A percentile compares a stretch with the other conserved stretches of the same genome.
Evolutionary conservation across 2,888 invertebrate species (phyloP).

Genomic region (Xestia rhomboidea): DNA sequence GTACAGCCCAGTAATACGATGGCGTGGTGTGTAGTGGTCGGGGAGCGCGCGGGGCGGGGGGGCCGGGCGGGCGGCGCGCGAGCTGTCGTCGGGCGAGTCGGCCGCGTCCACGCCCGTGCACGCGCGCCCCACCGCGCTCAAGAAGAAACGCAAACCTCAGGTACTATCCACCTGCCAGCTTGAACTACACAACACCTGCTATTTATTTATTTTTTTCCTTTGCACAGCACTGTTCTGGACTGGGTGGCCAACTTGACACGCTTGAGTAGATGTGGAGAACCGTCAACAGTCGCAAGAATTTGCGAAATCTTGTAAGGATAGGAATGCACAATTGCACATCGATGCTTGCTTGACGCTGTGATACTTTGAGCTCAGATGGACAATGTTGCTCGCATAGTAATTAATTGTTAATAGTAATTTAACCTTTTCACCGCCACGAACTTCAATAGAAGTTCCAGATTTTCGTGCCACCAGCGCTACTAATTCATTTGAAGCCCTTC

Average conservation of each 20-base stretch:
- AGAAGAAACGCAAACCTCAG: constrained; percentile 87
- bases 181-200: too few relatives aligned
- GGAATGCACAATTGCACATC: not conserved
- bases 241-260: not conserved
- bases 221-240: constrained; percentile 10
- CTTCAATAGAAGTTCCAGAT: too few relatives aligned
- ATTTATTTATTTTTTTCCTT: not conserved
- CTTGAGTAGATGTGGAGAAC: not conserved
- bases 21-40: constrained; percentile 54
- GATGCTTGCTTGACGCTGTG: not conserved
- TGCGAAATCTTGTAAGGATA: not conserved
- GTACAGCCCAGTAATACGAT: not conserved
- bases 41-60: constrained; percentile 45
- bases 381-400: not conserved
- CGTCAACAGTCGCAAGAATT: not conserved
- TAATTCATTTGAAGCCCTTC: too few relatives aligned
- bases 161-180: constrained; percentile 61
- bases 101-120: constrained; percentile 90
- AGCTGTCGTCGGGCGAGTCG: constrained; percentile 75
- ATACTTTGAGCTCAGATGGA: not conserved
- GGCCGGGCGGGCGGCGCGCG: constrained; percentile 54
- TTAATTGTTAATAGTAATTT: not conserved
- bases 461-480: too few relatives aligned
- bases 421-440: too few relatives aligned
- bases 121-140: constrained; percentile 80